Evolutionary conservation across 2,888 invertebrate species (phyloP).

Genomic region (Drosophila cracens): DNA sequence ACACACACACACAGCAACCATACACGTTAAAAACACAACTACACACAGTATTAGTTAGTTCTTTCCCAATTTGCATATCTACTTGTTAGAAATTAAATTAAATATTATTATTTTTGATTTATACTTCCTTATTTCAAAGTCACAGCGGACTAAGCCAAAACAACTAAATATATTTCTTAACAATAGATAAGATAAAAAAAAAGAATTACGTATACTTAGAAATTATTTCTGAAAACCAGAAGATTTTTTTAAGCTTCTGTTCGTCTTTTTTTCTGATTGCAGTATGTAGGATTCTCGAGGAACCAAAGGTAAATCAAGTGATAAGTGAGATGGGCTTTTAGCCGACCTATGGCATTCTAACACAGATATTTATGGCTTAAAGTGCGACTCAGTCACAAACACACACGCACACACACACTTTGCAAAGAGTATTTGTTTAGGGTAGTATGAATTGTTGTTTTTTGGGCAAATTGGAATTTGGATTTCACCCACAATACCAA

Average conservation of each 20-base stretch:
- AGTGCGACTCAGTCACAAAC: neutral
- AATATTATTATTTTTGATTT: neutral
- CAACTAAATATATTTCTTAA: neutral
- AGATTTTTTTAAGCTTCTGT: neutral
- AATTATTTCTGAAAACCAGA: neutral
- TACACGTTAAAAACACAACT: neutral
- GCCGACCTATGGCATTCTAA: neutral
- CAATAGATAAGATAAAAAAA: neutral
- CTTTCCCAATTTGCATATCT: neutral
- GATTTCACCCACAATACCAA: neutral
- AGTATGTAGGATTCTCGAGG: neutral
- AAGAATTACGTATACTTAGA: neutral
- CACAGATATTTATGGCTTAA: neutral
- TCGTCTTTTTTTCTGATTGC: neutral
- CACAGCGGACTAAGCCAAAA: neutral
- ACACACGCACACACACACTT: neutral
- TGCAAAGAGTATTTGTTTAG: neutral
- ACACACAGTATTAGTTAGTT: neutral
- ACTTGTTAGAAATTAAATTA: neutral
- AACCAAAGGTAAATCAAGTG: neutral
- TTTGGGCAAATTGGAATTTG: neutral
- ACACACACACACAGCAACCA: constrained; percentile 10
- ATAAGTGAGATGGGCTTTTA: neutral
- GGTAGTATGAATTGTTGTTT: neutral
- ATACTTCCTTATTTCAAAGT: neutral